Percentiles rank a stretch among this genome's conserved stretches.
Evolutionary conservation across 2,113 vertebrate species (phyloP).

Genomic region (Coracopsis vasa): DNA sequence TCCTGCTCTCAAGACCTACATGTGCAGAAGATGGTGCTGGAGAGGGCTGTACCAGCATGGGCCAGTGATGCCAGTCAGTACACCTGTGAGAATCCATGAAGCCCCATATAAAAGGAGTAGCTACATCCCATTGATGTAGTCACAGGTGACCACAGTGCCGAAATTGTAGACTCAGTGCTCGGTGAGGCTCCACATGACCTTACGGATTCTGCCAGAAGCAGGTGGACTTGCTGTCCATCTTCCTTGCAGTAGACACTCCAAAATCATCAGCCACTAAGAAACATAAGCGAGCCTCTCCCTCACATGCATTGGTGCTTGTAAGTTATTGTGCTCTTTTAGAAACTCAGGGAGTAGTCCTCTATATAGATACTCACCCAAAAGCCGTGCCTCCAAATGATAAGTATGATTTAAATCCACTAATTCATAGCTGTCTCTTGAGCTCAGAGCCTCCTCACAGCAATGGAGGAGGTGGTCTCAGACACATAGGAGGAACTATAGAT

Average conservation of each 20-base stretch:
- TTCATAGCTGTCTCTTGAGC: background rate
- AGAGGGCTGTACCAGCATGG: background rate
- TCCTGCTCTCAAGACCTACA: background rate
- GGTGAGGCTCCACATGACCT: background rate
- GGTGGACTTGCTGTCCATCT: background rate
- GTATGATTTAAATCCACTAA: background rate
- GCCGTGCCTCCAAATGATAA: background rate
- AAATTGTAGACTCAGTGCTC: rapidly evolving
- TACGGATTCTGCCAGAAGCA: background rate
- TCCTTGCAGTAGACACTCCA: background rate
- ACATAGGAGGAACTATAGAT: background rate
- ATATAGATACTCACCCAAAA: background rate
- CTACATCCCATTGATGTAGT: background rate
- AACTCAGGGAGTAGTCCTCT: background rate
- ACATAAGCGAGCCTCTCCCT: background rate
- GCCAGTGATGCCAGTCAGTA: background rate
- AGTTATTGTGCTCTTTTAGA: background rate
- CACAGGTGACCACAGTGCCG: background rate
- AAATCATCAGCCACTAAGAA: background rate
- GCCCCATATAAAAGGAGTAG: background rate
- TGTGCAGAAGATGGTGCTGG: background rate
- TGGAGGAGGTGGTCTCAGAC: background rate
- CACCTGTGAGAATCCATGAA: background rate
- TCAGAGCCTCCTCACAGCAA: background rate
- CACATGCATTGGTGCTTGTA: background rate